These are phyloP conservation scores for Neopipo cinnamomea DNA, from an alignment of 2,113 vertebrate genomes.

Conservation along the genomic window DNA sequence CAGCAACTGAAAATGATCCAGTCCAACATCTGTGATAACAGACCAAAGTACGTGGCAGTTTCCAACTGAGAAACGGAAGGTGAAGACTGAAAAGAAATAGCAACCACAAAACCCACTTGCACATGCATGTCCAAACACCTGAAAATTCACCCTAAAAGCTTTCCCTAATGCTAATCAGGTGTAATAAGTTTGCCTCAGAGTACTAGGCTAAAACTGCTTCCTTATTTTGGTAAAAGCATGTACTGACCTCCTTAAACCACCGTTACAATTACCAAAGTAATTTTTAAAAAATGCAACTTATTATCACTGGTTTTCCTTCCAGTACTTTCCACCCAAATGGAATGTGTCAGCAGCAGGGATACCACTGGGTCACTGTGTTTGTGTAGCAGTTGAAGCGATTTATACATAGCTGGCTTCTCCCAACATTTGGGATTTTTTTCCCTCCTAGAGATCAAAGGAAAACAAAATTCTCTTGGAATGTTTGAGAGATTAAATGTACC, in stretches of 20 bases:
- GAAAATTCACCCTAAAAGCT: neutral
- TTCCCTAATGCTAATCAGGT: neutral
- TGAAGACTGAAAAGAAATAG: neutral
- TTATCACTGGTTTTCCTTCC: neutral
- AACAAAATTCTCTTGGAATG: conserved; percentile 23
- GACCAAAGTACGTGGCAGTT: neutral
- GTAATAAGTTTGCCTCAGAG: neutral
- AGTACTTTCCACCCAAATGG: neutral
- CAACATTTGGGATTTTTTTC: neutral
- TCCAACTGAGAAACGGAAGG: neutral
- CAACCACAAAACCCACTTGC: neutral
- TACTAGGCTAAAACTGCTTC: neutral
- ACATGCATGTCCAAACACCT: neutral
- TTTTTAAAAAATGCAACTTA: neutral
- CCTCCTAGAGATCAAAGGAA: conserved; percentile 2
- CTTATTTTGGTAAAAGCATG: neutral
- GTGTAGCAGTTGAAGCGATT: conserved; percentile 35
- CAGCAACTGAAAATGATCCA: conserved; percentile 50
- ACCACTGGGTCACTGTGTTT: neutral
- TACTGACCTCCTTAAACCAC: neutral
- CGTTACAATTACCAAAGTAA: neutral
- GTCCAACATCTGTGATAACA: conserved; percentile 70
- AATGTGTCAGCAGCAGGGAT: conserved; percentile 5
- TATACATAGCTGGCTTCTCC: conserved; percentile 11
- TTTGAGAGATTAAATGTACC: conserved; percentile 13